Conservation (phyloP, 1,140 invertebrate genomes). For the Archivesica marissinica region DNA sequence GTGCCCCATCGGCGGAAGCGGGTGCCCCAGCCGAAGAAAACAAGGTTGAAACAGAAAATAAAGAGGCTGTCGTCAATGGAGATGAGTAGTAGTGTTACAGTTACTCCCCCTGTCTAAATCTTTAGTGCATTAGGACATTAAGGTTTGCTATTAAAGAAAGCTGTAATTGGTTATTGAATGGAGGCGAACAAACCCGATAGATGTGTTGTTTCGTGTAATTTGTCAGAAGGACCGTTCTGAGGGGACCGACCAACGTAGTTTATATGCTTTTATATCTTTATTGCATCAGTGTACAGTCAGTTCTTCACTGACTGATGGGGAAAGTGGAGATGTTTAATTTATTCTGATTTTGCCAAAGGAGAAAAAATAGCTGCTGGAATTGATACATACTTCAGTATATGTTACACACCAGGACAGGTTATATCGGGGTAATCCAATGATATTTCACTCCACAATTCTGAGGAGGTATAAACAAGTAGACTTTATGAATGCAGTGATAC, state of each 20-base stretch:
- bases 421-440: no score
- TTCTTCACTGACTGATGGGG: no score
- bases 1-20: constrained; percentile 23
- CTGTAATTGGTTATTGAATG: not conserved
- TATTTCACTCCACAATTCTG: no score
- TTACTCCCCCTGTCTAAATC: not conserved
- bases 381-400: no score
- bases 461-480: no score
- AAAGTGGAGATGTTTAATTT: no score
- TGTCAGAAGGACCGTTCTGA: not conserved
- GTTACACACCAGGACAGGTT: no score
- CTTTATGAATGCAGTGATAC: no score
- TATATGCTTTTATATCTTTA: not conserved
- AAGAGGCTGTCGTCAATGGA: constrained; percentile 26
- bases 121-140: not conserved
- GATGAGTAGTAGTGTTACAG: constrained; percentile 7
- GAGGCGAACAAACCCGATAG: not conserved
- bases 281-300: no score
- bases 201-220: not conserved
- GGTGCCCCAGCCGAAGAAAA: not conserved
- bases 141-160: not conserved
- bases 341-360: no score
- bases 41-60: constrained; percentile 13
- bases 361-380: no score
- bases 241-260: not conserved